Evolutionary conservation across 2,888 invertebrate species (phyloP).

Genomic region (Tubulanus polymorphus): DNA sequence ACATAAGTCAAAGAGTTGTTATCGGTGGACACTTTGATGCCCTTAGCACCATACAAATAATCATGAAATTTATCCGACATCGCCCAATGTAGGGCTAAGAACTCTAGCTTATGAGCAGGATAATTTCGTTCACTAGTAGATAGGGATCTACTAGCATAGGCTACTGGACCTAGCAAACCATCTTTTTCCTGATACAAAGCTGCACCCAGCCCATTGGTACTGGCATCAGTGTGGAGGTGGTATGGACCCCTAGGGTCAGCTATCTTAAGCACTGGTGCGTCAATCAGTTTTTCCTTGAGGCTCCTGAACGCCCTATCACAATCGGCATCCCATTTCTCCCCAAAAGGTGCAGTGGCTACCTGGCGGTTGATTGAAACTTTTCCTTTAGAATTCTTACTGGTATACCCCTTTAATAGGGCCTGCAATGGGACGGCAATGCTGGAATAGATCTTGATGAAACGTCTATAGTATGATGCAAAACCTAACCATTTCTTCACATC

Average conservation of each 20-base stretch:
- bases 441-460: conserved; percentile 8
- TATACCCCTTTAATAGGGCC: not conserved
- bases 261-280: not conserved
- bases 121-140: not conserved
- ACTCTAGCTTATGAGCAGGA: not conserved
- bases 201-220: not conserved
- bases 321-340: not conserved
- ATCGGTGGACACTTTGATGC: not conserved
- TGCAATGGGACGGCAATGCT: conserved; percentile 5
- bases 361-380: not conserved
- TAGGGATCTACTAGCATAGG: not conserved
- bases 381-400: not conserved
- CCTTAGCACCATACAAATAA: not conserved
- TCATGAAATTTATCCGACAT: not conserved
- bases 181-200: not conserved
- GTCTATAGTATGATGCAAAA: conserved; percentile 3
- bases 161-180: not conserved
- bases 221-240: not conserved
- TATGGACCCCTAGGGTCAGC: not conserved
- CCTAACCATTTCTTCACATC: conserved; percentile 6
- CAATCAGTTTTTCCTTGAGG: not conserved
- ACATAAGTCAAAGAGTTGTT: not conserved
- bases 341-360: not conserved
- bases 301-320: not conserved
- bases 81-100: not conserved